Evolutionary conservation across 1,140 invertebrate genomes (phyloP).

Genomic region (Anoplophora glabripennis): DNA sequence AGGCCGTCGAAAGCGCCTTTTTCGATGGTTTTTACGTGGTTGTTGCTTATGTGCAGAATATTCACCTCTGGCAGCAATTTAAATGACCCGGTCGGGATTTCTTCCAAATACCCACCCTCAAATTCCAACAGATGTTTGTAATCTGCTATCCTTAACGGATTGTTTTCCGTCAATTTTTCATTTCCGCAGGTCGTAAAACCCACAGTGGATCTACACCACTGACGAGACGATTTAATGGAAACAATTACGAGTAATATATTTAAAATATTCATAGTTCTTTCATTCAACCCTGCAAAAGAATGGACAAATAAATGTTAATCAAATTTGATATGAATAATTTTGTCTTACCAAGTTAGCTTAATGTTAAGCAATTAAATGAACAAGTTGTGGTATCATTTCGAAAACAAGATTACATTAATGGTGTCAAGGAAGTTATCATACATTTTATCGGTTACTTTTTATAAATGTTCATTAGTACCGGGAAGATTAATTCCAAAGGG

Average conservation of each 20-base stretch:
- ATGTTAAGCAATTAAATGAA: too few relatives aligned
- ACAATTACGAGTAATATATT: not conserved
- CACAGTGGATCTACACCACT: slow-evolving; percentile 15
- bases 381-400: too few relatives aligned
- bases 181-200: slow-evolving; percentile 20
- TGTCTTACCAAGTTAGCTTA: too few relatives aligned
- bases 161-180: slow-evolving; percentile 3
- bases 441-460: too few relatives aligned
- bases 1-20: slow-evolving; percentile 17
- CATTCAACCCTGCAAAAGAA: not conserved
- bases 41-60: slow-evolving; percentile 16
- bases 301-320: not conserved
- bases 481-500: too few relatives aligned
- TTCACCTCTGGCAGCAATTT: slow-evolving; percentile 16
- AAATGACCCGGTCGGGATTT: slow-evolving; percentile 14
- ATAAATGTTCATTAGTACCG: too few relatives aligned
- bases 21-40: slow-evolving; percentile 24
- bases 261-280: not conserved
- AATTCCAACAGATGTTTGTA: slow-evolving; percentile 21
- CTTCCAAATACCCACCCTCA: slow-evolving; percentile 4
- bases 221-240: slow-evolving; percentile 1
- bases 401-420: too few relatives aligned
- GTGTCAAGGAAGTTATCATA: too few relatives aligned
- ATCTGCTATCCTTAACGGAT: slow-evolving; percentile 12
- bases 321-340: too few relatives aligned